These are phyloP conservation scores for Cataglyphis rosenhaueri DNA, from an alignment of 2,888 invertebrate species.

Conservation along the genomic window DNA sequence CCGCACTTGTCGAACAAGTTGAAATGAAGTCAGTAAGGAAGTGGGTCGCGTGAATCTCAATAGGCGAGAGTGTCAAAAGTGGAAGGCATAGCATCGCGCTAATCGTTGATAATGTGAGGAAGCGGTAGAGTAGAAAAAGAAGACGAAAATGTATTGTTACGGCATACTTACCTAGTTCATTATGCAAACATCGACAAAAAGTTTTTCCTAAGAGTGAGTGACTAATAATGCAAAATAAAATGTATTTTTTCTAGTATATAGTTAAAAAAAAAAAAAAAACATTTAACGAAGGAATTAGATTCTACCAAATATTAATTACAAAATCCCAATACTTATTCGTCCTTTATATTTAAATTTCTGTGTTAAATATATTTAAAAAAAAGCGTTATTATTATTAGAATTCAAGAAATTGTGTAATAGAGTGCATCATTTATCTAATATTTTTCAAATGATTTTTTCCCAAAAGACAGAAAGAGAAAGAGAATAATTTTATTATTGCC, in stretches of 20 bases:
- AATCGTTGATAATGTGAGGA: background rate
- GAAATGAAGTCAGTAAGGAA: slow-evolving; percentile 14
- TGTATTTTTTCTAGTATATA: background rate
- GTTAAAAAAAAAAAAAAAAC: background rate
- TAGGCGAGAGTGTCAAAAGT: slow-evolving; percentile 40
- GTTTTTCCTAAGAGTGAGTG: background rate
- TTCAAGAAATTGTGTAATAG: background rate
- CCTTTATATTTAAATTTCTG: background rate
- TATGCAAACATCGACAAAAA: background rate
- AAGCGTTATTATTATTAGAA: background rate
- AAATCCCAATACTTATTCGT: background rate
- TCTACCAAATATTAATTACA: slow-evolving; percentile 5
- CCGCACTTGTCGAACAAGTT: slow-evolving; percentile 24
- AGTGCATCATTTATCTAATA: background rate
- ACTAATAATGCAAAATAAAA: slow-evolving; percentile 4
- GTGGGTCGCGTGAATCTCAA: slow-evolving; percentile 39
- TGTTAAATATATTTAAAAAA: background rate
- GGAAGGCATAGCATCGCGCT: slow-evolving; percentile 16
- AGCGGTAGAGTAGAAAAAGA: background rate
- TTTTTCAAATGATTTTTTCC: background rate
- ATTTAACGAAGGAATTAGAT: background rate
- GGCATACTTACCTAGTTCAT: slow-evolving; percentile 39
- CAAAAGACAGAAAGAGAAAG: background rate
- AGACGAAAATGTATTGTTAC: slow-evolving; percentile 12
- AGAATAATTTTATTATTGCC: background rate